These are phyloP conservation scores for Sipunculus nudus DNA, from an alignment of 2,888 invertebrate genomes.

Conservation along the genomic window DNA sequence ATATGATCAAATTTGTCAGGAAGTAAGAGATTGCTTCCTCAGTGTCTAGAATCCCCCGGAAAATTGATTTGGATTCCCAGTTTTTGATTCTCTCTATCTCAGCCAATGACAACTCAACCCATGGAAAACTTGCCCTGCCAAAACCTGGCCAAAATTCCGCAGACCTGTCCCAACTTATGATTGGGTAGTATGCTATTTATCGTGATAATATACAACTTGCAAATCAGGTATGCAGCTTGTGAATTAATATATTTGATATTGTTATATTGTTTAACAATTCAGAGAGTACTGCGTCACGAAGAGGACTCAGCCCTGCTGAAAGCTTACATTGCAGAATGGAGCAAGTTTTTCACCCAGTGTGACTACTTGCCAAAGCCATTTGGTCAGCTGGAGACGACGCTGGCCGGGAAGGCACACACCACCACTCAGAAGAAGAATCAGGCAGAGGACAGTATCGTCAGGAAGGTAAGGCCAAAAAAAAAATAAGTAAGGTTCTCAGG, in stretches of 20 bases:
- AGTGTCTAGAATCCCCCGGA: too few species aligned
- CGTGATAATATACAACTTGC: too few species aligned
- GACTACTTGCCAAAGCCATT: slow-evolving; percentile 96
- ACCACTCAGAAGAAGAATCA: slow-evolving; percentile 71
- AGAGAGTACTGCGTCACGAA: slow-evolving; percentile 86
- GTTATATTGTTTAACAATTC: slow-evolving; percentile 26
- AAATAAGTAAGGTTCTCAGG: background rate
- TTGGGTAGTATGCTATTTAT: too few species aligned
- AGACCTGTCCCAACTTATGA: too few species aligned
- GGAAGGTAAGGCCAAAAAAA: slow-evolving; percentile 77
- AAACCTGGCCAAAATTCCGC: too few species aligned
- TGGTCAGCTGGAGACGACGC: slow-evolving; percentile 86
- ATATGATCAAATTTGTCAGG: too few species aligned
- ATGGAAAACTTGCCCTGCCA: too few species aligned
- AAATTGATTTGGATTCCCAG: too few species aligned
- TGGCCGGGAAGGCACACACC: slow-evolving; percentile 76
- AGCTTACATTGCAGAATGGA: slow-evolving; percentile 98
- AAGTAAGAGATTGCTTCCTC: too few species aligned
- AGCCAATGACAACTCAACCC: too few species aligned
- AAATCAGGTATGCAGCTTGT: too few species aligned
- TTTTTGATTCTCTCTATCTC: too few species aligned
- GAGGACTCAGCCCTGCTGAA: slow-evolving; percentile 95
- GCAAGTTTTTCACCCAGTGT: slow-evolving; percentile 97
- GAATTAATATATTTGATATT: background rate
- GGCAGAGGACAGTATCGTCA: slow-evolving; percentile 88